Base-by-base conservation (phyloP, 2,888 invertebrate species). In the Chydorus sphaericus region DNA sequence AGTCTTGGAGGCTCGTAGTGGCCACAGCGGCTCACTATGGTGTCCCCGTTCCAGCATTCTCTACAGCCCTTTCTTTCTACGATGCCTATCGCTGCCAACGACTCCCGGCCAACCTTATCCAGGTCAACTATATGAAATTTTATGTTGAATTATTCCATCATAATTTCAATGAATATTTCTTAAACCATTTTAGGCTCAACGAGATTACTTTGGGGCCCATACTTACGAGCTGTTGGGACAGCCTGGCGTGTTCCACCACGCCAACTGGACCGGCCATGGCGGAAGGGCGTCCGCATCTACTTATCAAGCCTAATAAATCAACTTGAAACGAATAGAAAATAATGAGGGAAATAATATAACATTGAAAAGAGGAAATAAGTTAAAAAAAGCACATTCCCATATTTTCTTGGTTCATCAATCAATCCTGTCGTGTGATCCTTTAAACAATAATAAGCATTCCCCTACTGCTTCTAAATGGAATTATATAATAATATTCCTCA, bases 191-290 rank as follows among this genome's bases (percentile, higher is more conserved):
- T 71, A 83, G 82, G 93, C 97, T 0, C 96, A 96, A 70, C 77
- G 98, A 36, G 98, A 98, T 70, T 98, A 93, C 70, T 98, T 98
- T 67, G 98, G 98, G 1, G 97, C 98, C 0, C 98, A 98, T 70
- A 98, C 97, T 0, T 98, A 98, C 67, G 96, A 98, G 73, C 70
- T 94, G 55, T 71, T 91, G 55, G 77, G 76, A 4, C 74, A 85
- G 60, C 94, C 94, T 48, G 96, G 94, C 4, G 79, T 78, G 63
- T 96, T 85, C 68, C 79, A 90, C 3, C 98, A 99, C 72, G 97
- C 97, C 60, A 97, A 98, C 74, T 98, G 98, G 98, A 98, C 97
- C 10, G 98, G 98, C 14, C 89, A 88, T 64, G 98, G 98, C 30
- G 94, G 94, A 59, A 87, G 89, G 66, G 90, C 93, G 4, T 90